phyloP scores from a whole-genome alignment of 2,797 vertebrate species.

The Cottoperca gobio region DNA sequence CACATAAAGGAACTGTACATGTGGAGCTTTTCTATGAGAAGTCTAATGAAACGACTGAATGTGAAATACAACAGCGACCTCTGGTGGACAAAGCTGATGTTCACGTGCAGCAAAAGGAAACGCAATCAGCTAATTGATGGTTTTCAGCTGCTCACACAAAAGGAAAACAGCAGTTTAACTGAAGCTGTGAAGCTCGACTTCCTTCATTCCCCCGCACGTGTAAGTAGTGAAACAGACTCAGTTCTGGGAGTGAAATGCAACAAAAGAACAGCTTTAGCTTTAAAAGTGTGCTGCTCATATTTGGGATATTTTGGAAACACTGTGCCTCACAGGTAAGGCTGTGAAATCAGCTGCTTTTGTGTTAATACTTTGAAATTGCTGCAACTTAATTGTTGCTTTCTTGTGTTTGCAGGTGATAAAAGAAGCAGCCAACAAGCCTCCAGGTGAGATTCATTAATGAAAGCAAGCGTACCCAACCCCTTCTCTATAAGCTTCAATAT shows the following conservation, averaged over 20 bases:
- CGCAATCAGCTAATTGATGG: slow-evolving; percentile 71
- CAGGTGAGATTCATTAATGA: too few species aligned
- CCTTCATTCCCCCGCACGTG: neutral
- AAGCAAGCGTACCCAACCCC: too few species aligned
- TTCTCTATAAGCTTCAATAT: too few species aligned
- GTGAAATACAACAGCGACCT: slow-evolving; percentile 2
- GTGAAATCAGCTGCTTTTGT: neutral
- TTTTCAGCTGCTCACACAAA: slow-evolving; percentile 67
- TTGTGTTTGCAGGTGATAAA: slow-evolving; percentile 50
- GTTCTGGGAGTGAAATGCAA: slow-evolving; percentile 54
- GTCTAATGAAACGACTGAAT: neutral
- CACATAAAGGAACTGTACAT: too few species aligned
- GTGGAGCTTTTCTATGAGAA: neutral
- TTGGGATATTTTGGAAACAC: slow-evolving; percentile 7
- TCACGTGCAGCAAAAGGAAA: neutral
- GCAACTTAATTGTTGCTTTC: too few species aligned
- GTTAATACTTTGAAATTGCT: neutral
- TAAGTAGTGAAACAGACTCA: slow-evolving; percentile 3
- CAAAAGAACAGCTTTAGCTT: neutral
- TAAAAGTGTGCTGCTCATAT: slow-evolving; percentile 5
- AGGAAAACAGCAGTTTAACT: slow-evolving; percentile 25
- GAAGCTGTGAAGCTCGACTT: neutral
- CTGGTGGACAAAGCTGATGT: slow-evolving; percentile 29
- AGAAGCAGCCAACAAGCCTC: slow-evolving; percentile 28
- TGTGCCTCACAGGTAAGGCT: slow-evolving; percentile 57